Percentiles rank a stretch among this genome's conserved stretches.
phyloP scores from a whole-genome alignment of 2,113 vertebrate genomes.

The Calypte anna region DNA sequence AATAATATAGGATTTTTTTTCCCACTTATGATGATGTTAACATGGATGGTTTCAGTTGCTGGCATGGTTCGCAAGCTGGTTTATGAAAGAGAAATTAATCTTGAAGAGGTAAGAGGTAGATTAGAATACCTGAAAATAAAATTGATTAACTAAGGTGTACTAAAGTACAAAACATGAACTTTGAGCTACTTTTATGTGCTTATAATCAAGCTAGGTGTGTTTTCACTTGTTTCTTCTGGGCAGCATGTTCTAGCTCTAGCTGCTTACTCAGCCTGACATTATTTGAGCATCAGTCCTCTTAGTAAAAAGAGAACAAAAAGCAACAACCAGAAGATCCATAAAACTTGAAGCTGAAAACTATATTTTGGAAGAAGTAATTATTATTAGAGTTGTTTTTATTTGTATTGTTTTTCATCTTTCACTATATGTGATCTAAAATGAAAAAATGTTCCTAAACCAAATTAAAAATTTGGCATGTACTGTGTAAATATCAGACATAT shows the following conservation, averaged over 20 bases:
- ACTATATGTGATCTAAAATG: background rate
- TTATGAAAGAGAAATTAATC: constrained; percentile 76
- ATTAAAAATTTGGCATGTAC: background rate
- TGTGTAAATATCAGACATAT: background rate
- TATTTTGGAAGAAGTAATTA: background rate
- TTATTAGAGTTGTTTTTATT: background rate
- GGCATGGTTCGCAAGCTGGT: constrained; percentile 76
- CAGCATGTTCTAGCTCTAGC: background rate
- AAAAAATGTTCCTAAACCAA: background rate
- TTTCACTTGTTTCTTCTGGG: background rate
- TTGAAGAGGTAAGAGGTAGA: constrained; percentile 73
- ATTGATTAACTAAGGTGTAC: too few relatives aligned
- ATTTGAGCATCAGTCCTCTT: background rate
- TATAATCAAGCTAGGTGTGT: background rate
- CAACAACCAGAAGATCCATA: background rate
- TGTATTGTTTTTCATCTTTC: background rate
- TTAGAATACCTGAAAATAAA: background rate
- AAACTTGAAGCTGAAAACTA: background rate
- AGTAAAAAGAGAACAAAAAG: background rate
- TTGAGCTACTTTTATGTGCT: background rate
- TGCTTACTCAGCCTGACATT: background rate
- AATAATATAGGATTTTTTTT: constrained; percentile 77
- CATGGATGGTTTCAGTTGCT: constrained; percentile 76
- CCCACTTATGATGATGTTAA: constrained; percentile 78
- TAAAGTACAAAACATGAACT: background rate